Evolutionary conservation across 2,113 vertebrate species (phyloP), one percentile per base, ranked within the genome.

Genomic region (Pogona vitticeps): DNA sequence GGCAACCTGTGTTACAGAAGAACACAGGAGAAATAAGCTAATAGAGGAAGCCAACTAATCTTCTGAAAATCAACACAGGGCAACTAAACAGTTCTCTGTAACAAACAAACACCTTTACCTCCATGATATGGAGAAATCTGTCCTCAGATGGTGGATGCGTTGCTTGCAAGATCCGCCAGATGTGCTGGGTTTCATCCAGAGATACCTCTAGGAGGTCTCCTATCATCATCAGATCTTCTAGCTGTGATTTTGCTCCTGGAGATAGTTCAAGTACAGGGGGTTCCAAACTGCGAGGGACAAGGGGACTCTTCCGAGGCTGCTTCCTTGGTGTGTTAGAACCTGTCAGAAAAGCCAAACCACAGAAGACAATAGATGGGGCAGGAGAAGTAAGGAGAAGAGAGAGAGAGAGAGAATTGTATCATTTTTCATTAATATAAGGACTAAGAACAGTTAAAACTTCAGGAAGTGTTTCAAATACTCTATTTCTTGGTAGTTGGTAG

Each of bases 181-280:
- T 99, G 93, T 99, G 99, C 90, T 99, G 99, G 14, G 98, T 99
- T 94, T 99, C 99, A 92, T 99, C 99, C 91, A 99, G 95, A 17
- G 98, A 99, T 1, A 99, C 99, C 93, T 99, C 99, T 90, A 99
- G 94, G 2, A 99, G 96, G 93, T 99, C 98, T 79, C 99, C 99
- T 82, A 98, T 96, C 99, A 99, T 99, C 98, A 99, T 99, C 56
- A 99, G 97, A 85, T 99, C 98, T 94, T 99, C 98, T 85, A 99
- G 94, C 92, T 99, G 98, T 86, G 96, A 97, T 91, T 99, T 99
- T 0, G 99, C 99, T 82, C 97, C 97, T 18, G 96, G 94, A 6
- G 99, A 99, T 79, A 99, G 93, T 93, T 99, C 98, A 28, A 99
- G 90, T 5, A 99, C 98, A 0, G 99, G 99, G 1, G 98, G 98